phyloP scores from a whole-genome alignment of 1,140 invertebrate genomes.

The Psilanteris sp. region DNA sequence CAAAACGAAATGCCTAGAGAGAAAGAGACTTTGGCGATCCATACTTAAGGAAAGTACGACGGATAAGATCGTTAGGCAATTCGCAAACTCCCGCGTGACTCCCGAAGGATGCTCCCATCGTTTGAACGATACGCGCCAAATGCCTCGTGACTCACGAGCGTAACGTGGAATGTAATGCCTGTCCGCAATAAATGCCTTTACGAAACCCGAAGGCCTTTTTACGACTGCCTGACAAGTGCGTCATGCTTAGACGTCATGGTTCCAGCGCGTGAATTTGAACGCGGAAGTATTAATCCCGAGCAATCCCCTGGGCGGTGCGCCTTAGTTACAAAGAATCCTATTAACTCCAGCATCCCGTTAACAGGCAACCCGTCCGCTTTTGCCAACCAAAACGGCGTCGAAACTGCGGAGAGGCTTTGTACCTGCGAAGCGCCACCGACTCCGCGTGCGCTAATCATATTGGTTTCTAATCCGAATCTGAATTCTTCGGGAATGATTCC shows the following conservation, averaged over 20 bases:
- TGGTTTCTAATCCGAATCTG: no score
- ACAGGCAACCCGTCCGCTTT: constrained; percentile 7
- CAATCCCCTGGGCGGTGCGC: constrained; percentile 34
- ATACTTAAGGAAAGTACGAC: constrained; percentile 47
- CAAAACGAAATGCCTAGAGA: constrained; percentile 9
- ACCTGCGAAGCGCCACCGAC: no score
- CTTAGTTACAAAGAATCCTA: constrained; percentile 36
- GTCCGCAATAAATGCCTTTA: constrained; percentile 53
- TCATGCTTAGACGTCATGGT: constrained; percentile 47
- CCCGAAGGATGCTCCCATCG: constrained; percentile 55
- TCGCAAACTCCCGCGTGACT: constrained; percentile 51
- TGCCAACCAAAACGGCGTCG: constrained; percentile 1
- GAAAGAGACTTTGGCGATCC: constrained; percentile 41
- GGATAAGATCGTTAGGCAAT: constrained; percentile 63
- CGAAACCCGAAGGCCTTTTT: constrained; percentile 48
- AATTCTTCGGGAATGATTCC: no score
- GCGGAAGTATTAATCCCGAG: constrained; percentile 55
- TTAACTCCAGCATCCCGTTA: constrained; percentile 25
- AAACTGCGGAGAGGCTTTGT: background rate
- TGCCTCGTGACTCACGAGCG: constrained; percentile 65
- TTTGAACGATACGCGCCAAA: constrained; percentile 56
- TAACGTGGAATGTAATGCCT: constrained; percentile 64
- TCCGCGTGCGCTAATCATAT: no score
- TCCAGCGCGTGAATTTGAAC: constrained; percentile 53
- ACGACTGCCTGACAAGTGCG: constrained; percentile 57